phyloP scores from a whole-genome alignment of 2,797 vertebrate species.

The Falco columbarius region DNA sequence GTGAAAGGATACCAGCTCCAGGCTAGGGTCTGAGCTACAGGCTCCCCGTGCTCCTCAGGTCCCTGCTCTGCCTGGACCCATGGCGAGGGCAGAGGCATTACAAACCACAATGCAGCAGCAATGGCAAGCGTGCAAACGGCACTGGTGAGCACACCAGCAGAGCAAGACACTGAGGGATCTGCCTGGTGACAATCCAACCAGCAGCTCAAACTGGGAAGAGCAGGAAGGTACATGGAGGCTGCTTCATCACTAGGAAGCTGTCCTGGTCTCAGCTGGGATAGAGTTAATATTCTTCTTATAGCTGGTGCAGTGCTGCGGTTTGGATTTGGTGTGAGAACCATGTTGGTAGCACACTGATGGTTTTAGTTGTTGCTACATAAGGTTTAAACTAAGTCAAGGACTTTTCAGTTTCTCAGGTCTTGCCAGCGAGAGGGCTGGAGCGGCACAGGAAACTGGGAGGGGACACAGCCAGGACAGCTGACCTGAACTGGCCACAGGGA shows the following conservation, averaged over 20 bases:
- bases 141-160: background rate
- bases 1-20: background rate
- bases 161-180: background rate
- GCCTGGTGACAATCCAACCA: background rate
- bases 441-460: too few species aligned
- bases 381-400: too few species aligned
- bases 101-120: background rate
- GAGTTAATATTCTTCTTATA: too few species aligned
- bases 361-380: too few species aligned
- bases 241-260: background rate
- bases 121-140: background rate
- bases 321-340: too few species aligned
- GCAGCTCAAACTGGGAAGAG: background rate
- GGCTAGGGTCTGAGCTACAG: background rate
- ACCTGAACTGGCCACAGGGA: too few species aligned
- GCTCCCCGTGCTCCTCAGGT: background rate
- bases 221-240: background rate
- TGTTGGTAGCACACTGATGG: too few species aligned
- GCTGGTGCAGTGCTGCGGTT: too few species aligned
- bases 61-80: background rate
- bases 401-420: too few species aligned
- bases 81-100: background rate
- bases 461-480: too few species aligned
- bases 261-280: too few species aligned
- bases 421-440: too few species aligned